Evolutionary conservation across 2,888 invertebrate genomes (phyloP).

Genomic region (Salpingus planirostris): DNA sequence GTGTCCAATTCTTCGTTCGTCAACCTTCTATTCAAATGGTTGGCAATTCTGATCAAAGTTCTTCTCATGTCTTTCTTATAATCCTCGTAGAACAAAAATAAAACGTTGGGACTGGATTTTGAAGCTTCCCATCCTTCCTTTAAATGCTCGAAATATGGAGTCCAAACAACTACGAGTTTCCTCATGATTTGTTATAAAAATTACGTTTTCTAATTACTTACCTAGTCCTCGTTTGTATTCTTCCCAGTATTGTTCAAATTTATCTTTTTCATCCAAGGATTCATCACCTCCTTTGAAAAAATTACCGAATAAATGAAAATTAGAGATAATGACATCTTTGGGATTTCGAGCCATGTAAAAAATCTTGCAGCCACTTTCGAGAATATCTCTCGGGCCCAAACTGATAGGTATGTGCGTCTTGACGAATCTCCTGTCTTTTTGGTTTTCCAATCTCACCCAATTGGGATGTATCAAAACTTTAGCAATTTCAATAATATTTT

Average conservation of each 20-base stretch:
- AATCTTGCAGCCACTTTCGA: slow-evolving; percentile 46
- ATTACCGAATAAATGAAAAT: slow-evolving; percentile 57
- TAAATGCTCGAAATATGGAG: slow-evolving; percentile 65
- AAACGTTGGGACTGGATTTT: slow-evolving; percentile 54
- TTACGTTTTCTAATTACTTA: too few relatives aligned
- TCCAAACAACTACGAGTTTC: background rate
- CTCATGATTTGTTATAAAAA: too few relatives aligned
- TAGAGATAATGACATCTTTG: slow-evolving; percentile 72
- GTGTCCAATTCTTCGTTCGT: background rate
- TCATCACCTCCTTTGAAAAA: too few relatives aligned
- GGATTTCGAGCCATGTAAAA: slow-evolving; percentile 78
- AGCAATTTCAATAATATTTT: too few relatives aligned
- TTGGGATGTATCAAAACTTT: background rate
- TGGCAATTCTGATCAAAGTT: background rate
- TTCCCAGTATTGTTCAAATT: background rate
- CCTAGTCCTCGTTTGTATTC: background rate
- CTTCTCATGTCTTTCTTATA: background rate
- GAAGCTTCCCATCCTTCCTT: slow-evolving; percentile 60
- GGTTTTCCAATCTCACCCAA: background rate
- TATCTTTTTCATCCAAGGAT: too few relatives aligned
- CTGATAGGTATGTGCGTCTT: slow-evolving; percentile 69
- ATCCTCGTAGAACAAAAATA: slow-evolving; percentile 69
- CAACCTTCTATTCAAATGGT: background rate
- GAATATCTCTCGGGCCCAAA: slow-evolving; percentile 52
- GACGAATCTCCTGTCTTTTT: slow-evolving; percentile 42